phyloP scores from a whole-genome alignment of 2,888 invertebrate genomes.

The Halictus quadricinctus region DNA sequence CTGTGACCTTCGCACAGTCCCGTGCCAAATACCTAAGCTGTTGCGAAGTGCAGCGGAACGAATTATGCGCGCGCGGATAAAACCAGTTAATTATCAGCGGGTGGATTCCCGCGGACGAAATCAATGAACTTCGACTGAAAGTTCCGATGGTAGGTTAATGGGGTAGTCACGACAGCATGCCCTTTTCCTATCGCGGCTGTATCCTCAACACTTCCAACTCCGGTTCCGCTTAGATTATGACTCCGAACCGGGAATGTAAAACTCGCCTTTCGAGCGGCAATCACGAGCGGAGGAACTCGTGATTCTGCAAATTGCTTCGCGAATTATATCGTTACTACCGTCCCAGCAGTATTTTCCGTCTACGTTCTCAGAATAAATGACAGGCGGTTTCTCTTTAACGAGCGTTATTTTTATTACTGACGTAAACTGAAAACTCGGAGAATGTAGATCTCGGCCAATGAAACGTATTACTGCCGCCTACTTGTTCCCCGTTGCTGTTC shows the following conservation, averaged over 20 bases:
- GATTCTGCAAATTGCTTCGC: constrained; percentile 68
- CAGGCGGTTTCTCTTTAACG: neutral
- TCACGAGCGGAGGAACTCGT: constrained; percentile 54
- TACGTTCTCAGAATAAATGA: neutral
- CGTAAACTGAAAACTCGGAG: constrained; percentile 13
- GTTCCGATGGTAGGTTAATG: constrained; percentile 67
- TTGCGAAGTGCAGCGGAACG: no score
- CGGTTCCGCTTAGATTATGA: constrained; percentile 54
- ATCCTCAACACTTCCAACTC: constrained; percentile 38
- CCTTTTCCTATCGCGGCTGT: constrained; percentile 49
- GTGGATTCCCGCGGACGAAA: neutral
- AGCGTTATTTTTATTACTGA: constrained; percentile 16
- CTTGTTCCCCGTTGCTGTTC: neutral
- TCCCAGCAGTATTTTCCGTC: constrained; percentile 19
- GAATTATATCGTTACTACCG: constrained; percentile 56
- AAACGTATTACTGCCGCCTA: neutral
- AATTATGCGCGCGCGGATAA: no score
- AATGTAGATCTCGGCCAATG: constrained; percentile 7
- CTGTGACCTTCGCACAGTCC: no score
- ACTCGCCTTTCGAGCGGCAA: constrained; percentile 49
- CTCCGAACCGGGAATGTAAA: constrained; percentile 60
- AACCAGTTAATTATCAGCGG: neutral
- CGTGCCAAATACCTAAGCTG: no score
- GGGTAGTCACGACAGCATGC: constrained; percentile 57
- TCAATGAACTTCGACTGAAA: constrained; percentile 36